Percentiles rank a stretch among this genome's conserved stretches.
Evolutionary conservation across 2,797 vertebrate species (phyloP).

Genomic region (Uromys caudimaculatus): DNA sequence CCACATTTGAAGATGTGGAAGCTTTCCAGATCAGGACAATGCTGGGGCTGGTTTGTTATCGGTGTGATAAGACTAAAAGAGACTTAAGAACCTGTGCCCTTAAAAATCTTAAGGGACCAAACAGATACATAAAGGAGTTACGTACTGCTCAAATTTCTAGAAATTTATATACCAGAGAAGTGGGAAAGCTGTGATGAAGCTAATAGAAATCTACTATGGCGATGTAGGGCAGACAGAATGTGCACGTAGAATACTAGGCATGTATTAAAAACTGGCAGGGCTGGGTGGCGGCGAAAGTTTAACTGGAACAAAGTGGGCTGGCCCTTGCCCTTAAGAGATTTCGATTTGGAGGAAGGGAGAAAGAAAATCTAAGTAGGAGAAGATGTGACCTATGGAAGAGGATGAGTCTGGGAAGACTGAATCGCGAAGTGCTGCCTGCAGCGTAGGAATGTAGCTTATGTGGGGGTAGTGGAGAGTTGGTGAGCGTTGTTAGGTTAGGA

Average conservation of each 20-base stretch:
- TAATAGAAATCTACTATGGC: neutral
- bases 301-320: neutral
- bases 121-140: neutral
- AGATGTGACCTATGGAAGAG: neutral
- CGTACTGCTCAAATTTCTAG: neutral
- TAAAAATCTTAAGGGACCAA: neutral
- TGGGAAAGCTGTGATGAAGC: neutral
- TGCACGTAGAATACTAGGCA: neutral
- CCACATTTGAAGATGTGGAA: neutral
- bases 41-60: neutral
- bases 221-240: neutral
- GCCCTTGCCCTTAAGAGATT: neutral
- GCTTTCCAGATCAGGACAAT: conserved; percentile 4
- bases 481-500: neutral
- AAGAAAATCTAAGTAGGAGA: neutral
- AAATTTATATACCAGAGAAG: neutral
- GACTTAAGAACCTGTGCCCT: neutral
- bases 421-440: neutral
- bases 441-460: neutral
- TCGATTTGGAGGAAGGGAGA: neutral
- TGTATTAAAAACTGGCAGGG: neutral
- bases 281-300: neutral
- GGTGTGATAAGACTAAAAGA: neutral
- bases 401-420: neutral
- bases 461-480: neutral